Base-by-base conservation (phyloP, 2,113 vertebrate species). In the Coptodon rendalli region DNA sequence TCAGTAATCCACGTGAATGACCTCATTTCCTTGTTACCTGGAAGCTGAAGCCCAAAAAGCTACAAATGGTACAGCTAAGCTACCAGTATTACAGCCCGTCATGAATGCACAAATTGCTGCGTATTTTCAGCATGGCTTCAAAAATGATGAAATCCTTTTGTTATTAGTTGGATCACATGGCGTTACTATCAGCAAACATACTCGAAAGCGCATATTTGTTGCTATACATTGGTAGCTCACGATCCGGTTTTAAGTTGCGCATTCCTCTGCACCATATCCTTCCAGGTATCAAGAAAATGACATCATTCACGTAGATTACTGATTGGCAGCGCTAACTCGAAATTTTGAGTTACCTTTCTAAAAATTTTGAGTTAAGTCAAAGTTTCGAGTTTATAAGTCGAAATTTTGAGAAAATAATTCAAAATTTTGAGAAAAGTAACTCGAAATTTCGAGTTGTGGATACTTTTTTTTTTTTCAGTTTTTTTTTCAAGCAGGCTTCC, bases 361-460 rank as follows among this genome's bases (percentile, higher is more conserved):
- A 5, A 54, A 54, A 54, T 13, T 24, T 53, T 3, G 0, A 53
- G 5, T 50, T 52, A 52, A n/a, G 1, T 19, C 50, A 52, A 52
- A 52, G 19, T 52, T 52, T 50, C 0, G 17, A 50, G 16, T 50
- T 50, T 9, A 19, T 19, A 53, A 53, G 2, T 50, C 4, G 1
- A 50, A 4, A 50, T 50, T 48, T 50, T 2, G 48, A 50, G 16
- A 50, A 48, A 48, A 52, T 2, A 6, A 10, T 10, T 22, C 2
- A 1, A 22, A 2, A 54, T 52, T n/a, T 54, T 56, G 53, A 56
- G 0, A 56, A 56, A 24, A 7, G 11, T 56, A 27, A 56, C 22
- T 56, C 0, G 0, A 29, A 59, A 59, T 59, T 59, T 59, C 0
- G 3, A 59, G 56, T 0, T 27, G 27, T 59, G 13, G 13, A 59